Evolutionary conservation across 2,113 vertebrate species (phyloP).

Genomic region (Limanda limanda): DNA sequence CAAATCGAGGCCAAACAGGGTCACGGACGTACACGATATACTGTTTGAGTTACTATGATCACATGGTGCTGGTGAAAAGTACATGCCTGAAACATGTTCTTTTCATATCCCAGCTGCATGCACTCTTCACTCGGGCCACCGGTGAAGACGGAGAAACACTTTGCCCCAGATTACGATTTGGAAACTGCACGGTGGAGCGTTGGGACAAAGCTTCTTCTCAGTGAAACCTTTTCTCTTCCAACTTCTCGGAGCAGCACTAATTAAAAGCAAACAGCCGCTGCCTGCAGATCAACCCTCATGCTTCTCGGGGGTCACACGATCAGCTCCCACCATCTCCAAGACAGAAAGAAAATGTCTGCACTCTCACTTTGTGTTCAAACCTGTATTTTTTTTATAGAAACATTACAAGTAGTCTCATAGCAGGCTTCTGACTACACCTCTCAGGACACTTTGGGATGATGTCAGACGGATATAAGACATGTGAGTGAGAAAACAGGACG

Average conservation of each 20-base stretch:
- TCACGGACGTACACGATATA: conserved; percentile 15
- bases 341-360: conserved; percentile 9
- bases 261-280: conserved; percentile 75
- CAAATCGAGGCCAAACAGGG: background rate
- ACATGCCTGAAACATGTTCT: conserved; percentile 20
- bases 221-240: conserved; percentile 19
- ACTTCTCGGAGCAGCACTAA: conserved; percentile 44
- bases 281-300: conserved; percentile 21
- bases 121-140: background rate
- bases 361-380: conserved; percentile 7
- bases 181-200: background rate
- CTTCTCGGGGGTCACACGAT: conserved; percentile 23
- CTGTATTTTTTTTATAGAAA: conserved; percentile 29
- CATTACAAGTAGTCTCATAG: conserved; percentile 5
- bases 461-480: background rate
- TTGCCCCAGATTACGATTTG: background rate
- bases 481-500: background rate
- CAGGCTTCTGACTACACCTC: conserved; percentile 26
- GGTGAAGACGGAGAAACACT: background rate
- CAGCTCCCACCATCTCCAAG: conserved; percentile 19
- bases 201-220: conserved; percentile 7
- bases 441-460: background rate
- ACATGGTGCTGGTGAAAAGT: conserved; percentile 16
- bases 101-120: conserved; percentile 6
- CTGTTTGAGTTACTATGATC: background rate